phyloP scores from a whole-genome alignment of 2,113 vertebrate genomes.

The Taurulus bubalis region DNA sequence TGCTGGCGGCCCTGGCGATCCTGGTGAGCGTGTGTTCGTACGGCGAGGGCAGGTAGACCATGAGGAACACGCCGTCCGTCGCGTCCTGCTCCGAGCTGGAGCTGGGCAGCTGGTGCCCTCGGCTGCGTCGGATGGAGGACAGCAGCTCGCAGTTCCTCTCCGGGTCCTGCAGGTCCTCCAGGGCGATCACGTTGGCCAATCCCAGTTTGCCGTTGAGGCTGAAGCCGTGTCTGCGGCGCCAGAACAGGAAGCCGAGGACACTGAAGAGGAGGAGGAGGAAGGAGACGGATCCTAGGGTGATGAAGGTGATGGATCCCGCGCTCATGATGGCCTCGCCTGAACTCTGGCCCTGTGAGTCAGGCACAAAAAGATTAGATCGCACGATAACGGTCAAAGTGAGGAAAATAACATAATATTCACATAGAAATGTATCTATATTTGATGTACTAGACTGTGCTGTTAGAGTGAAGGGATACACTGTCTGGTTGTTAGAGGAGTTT shows the following conservation, averaged over 20 bases:
- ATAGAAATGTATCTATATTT: background rate
- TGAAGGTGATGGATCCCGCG: conserved; percentile 34
- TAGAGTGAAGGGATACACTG: no score
- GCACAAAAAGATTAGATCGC: background rate
- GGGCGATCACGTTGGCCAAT: conserved; percentile 84
- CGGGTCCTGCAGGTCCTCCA: conserved; percentile 79
- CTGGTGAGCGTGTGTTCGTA: conserved; percentile 89
- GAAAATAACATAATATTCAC: background rate
- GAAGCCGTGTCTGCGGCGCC: conserved; percentile 71
- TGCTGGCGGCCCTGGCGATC: conserved; percentile 79
- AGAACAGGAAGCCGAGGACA: conserved; percentile 50
- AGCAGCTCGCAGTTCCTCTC: conserved; percentile 78
- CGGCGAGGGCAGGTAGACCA: conserved; percentile 84
- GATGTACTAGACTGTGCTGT: background rate
- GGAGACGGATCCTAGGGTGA: conserved; percentile 61
- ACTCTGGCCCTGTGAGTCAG: conserved; percentile 53
- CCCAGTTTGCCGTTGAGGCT: conserved; percentile 52
- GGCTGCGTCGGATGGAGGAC: conserved; percentile 64
- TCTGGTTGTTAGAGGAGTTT: background rate
- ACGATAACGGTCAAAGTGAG: background rate
- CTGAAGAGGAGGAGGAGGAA: conserved; percentile 66
- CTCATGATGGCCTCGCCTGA: conserved; percentile 53
- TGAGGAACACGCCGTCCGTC: conserved; percentile 78
- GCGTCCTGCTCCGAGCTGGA: conserved; percentile 68
- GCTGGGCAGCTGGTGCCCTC: conserved; percentile 48